Conservation (phyloP, 2,113 vertebrate species). For the Oryzias celebensis region DNA sequence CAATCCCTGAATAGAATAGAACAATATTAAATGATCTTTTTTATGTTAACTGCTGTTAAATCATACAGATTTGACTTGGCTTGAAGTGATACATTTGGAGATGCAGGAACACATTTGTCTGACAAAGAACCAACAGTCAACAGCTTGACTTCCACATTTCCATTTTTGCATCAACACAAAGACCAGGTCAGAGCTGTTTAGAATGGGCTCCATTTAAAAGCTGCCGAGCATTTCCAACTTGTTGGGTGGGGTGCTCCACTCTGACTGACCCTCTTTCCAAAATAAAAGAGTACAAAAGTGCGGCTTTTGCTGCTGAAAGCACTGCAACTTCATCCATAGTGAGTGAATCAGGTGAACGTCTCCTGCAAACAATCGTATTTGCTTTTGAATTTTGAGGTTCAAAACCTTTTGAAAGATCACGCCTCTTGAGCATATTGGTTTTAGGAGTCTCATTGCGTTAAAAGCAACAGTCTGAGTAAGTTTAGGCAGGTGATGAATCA, state of each 20-base stretch:
- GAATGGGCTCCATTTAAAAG: neutral
- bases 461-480: neutral
- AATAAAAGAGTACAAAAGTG: constrained; percentile 21
- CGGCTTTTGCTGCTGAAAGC: neutral
- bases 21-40: too few relatives aligned
- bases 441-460: constrained; percentile 12
- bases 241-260: constrained; percentile 7
- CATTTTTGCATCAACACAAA: constrained; percentile 22
- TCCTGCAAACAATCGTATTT: constrained; percentile 5
- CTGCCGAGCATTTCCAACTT: constrained; percentile 5
- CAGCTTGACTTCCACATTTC: constrained; percentile 15
- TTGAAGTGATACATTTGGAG: neutral
- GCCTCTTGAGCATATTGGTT: neutral
- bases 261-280: constrained; percentile 19
- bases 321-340: constrained; percentile 9
- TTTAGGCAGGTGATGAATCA: constrained; percentile 27
- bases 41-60: too few relatives aligned
- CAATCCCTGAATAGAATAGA: neutral
- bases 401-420: constrained; percentile 3
- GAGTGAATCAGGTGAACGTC: neutral
- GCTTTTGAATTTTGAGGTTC: constrained; percentile 3
- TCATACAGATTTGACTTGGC: too few relatives aligned
- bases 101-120: constrained; percentile 22
- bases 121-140: constrained; percentile 26
- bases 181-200: constrained; percentile 5